A percentile compares a stretch with the other conserved stretches of the same genome.
phyloP scores from a whole-genome alignment of 2,888 invertebrate species.

The Erpobdella octoculata region DNA sequence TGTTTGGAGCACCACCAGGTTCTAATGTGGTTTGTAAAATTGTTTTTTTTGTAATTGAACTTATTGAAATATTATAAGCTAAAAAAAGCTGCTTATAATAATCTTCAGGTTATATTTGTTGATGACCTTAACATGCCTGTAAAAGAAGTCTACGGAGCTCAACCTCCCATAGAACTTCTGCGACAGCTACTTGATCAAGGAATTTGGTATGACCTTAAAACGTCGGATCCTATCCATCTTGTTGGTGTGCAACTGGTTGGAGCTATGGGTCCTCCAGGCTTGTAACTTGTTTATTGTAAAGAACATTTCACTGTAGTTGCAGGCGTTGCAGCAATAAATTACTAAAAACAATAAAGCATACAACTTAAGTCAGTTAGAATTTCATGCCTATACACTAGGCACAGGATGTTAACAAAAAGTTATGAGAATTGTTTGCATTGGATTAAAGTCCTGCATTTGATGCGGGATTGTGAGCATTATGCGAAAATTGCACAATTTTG shows the following conservation, averaged over 20 bases:
- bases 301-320: too few relatives aligned
- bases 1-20: conserved; percentile 83
- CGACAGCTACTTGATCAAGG: conserved; percentile 53
- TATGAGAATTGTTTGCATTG: too few relatives aligned
- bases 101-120: conserved; percentile 70
- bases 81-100: too few relatives aligned
- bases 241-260: conserved; percentile 51
- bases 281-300: too few relatives aligned
- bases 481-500: too few relatives aligned
- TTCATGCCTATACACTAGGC: too few relatives aligned
- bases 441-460: too few relatives aligned
- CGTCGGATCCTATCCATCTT: conserved; percentile 49
- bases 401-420: too few relatives aligned
- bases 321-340: too few relatives aligned
- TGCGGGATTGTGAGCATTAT: too few relatives aligned
- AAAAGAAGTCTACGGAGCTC: conserved; percentile 80
- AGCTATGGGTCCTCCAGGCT: conserved; percentile 57
- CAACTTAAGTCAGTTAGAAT: too few relatives aligned
- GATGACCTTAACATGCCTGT: conserved; percentile 94
- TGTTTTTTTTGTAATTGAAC: neutral
- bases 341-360: too few relatives aligned
- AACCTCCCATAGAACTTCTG: conserved; percentile 84
- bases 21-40: conserved; percentile 57
- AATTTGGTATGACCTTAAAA: conserved; percentile 52
- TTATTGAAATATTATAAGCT: neutral